phyloP scores from a whole-genome alignment of 2,888 invertebrate genomes.

The Stenotaenia linearis region DNA sequence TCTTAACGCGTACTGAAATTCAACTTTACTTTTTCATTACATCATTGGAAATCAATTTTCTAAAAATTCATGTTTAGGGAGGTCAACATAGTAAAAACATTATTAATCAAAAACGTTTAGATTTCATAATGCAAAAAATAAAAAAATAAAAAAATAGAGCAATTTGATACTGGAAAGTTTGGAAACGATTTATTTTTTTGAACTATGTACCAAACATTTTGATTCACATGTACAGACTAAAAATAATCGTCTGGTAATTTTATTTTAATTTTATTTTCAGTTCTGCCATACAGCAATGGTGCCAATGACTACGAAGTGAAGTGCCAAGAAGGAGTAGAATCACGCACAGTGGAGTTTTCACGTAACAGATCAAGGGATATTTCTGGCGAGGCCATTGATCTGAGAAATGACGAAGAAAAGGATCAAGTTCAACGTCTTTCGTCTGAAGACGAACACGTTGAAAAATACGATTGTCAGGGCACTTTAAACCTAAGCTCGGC shows the following conservation, averaged over 20 bases:
- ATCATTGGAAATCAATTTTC: too few relatives aligned
- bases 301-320: not conserved
- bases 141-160: too few relatives aligned
- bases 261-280: not conserved
- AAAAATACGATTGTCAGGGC: constrained; percentile 63
- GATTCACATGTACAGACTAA: not conserved
- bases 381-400: constrained; percentile 56
- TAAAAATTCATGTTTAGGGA: too few relatives aligned
- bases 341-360: constrained; percentile 51
- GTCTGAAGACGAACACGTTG: constrained; percentile 55
- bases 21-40: too few relatives aligned
- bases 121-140: too few relatives aligned
- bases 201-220: not conserved
- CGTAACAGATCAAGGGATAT: constrained; percentile 61
- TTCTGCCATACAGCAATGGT: not conserved
- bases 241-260: not conserved
- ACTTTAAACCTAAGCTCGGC: constrained; percentile 61
- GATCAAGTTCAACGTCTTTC: not conserved
- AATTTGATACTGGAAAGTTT: too few relatives aligned
- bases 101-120: too few relatives aligned
- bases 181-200: too few relatives aligned
- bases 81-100: too few relatives aligned
- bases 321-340: constrained; percentile 27
- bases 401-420: constrained; percentile 43
- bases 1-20: too few relatives aligned